Base-by-base conservation (phyloP, 2,797 vertebrate species). In the Molossus molossus region DNA sequence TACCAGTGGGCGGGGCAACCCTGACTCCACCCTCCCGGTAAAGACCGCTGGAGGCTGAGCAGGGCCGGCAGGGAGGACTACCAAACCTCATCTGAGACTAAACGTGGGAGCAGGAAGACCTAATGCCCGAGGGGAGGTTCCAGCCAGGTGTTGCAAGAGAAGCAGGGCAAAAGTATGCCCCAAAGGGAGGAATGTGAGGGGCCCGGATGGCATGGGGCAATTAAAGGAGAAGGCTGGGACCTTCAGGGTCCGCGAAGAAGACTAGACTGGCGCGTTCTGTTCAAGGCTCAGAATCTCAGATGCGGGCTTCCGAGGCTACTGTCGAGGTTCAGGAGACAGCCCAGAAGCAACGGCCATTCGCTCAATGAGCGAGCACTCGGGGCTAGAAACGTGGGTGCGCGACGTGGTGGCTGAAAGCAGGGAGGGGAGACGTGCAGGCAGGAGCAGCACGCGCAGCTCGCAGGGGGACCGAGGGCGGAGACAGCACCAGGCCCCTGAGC, bases 381-480 rank as follows among this genome's bases (percentile, higher is more conserved):
- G 37, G 27, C 48, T 11, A 25, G 85, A 48, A 50, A 18, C 5
- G 3, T 6, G 50, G 58, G 29, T 9, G 20, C 17, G 65, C 18
- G 53, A 53, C 3, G 1, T n/a, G 20, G 17, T 0, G 40, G 79
- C 58, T 1, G 14, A 53, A 20, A n/a, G 15, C 7, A 17, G 12
- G 21, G 0, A 10, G 72, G 25, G 25, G 3, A 53, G 27, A 15
- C 5, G 18, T 0, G 17, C 58, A 72, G 84, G 40, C 40, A 12
- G 40, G 55, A 21, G 27, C 1, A 29, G 60, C 25, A 10, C 0
- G 37, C 21, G 10, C 53, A 27, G 53, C 55, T 37, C 60, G 7
- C 4, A 1, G 4, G 3, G 0, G 11, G 60, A 37, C 2, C 14
- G 33, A 77, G 5, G 13, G 20, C 11, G 0, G 6, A 85, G 55